Percentiles rank a stretch among this genome's conserved stretches.
phyloP scores from a whole-genome alignment of 2,797 vertebrate genomes.

The Gephyroberyx darwinii region DNA sequence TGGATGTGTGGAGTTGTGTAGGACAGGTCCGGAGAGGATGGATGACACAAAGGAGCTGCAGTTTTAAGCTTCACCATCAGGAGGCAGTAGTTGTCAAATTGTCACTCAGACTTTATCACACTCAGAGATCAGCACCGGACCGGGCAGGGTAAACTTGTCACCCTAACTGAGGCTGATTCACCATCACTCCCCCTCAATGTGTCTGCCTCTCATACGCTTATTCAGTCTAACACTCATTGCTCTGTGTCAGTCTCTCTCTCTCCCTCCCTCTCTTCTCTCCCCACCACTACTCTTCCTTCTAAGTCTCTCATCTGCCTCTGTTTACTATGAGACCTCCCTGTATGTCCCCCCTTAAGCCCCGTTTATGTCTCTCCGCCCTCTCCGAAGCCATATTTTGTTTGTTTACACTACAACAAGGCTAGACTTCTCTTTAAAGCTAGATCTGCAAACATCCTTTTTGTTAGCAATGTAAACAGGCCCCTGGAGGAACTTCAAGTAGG shows the following conservation, averaged over 20 bases:
- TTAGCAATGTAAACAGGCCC: constrained; percentile 24
- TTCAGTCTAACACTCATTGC: constrained; percentile 59
- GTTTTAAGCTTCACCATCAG: constrained; percentile 63
- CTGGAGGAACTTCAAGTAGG: constrained; percentile 10
- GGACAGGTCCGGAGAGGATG: constrained; percentile 52
- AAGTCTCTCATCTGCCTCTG: constrained; percentile 12
- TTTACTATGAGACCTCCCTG: constrained; percentile 27
- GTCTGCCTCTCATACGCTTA: constrained; percentile 52
- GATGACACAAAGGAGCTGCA: constrained; percentile 63
- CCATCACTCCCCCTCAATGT: constrained; percentile 55
- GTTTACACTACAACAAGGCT: constrained; percentile 38
- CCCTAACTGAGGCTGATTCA: constrained; percentile 64
- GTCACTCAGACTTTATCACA: constrained; percentile 56
- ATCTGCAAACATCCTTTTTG: constrained; percentile 22
- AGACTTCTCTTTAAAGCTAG: constrained; percentile 15
- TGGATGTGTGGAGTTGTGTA: constrained; percentile 2
- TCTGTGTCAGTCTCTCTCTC: constrained; percentile 51
- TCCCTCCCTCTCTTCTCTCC: neutral
- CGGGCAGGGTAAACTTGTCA: constrained; percentile 62
- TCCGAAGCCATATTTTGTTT: constrained; percentile 42
- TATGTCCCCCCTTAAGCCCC: constrained; percentile 11
- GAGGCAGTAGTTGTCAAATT: constrained; percentile 74
- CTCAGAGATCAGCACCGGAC: constrained; percentile 40
- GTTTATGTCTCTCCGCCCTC: constrained; percentile 38
- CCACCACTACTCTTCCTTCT: too few species aligned